A percentile compares a stretch with the other conserved stretches of the same genome.
These are phyloP conservation scores for Drosophila paramelanica DNA, from an alignment of 2,888 invertebrate species.

Conservation along the genomic window DNA sequence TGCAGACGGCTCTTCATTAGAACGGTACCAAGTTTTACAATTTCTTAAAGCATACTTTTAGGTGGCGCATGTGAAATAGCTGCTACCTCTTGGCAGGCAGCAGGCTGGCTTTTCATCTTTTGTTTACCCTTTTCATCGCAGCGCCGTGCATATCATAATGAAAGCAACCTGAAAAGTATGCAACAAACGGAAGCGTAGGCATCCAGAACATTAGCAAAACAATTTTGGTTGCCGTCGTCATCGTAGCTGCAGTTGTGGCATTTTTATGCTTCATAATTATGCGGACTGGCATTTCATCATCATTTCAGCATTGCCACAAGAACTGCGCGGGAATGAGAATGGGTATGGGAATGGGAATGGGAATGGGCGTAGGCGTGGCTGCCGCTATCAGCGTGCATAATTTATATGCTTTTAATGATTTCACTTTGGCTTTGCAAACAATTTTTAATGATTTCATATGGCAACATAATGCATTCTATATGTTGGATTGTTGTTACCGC, in stretches of 20 bases:
- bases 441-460: slow-evolving; percentile 74
- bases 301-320: slow-evolving; percentile 11
- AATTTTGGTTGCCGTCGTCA: slow-evolving; percentile 46
- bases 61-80: slow-evolving; percentile 68
- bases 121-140: slow-evolving; percentile 10
- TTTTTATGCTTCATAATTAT: slow-evolving; percentile 62
- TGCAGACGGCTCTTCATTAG: slow-evolving; percentile 64
- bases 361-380: slow-evolving; percentile 11
- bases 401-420: slow-evolving; percentile 79
- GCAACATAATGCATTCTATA: slow-evolving; percentile 59
- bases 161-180: slow-evolving; percentile 38
- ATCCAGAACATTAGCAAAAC: slow-evolving; percentile 66
- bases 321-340: not conserved
- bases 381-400: slow-evolving; percentile 57
- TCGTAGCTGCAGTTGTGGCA: slow-evolving; percentile 48
- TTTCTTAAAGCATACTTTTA: slow-evolving; percentile 73
- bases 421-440: slow-evolving; percentile 61
- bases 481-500: slow-evolving; percentile 26
- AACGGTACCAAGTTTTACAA: slow-evolving; percentile 40
- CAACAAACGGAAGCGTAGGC: slow-evolving; percentile 41
- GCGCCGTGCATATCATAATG: slow-evolving; percentile 8
- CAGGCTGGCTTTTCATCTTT: slow-evolving; percentile 2
- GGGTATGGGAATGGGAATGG: too few species aligned
- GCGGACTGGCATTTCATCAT: slow-evolving; percentile 45
- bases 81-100: slow-evolving; percentile 9